Evolutionary conservation across 2,888 invertebrate genomes (phyloP), one percentile per base, ranked within the genome.

Genomic region (Andrena fulva): DNA sequence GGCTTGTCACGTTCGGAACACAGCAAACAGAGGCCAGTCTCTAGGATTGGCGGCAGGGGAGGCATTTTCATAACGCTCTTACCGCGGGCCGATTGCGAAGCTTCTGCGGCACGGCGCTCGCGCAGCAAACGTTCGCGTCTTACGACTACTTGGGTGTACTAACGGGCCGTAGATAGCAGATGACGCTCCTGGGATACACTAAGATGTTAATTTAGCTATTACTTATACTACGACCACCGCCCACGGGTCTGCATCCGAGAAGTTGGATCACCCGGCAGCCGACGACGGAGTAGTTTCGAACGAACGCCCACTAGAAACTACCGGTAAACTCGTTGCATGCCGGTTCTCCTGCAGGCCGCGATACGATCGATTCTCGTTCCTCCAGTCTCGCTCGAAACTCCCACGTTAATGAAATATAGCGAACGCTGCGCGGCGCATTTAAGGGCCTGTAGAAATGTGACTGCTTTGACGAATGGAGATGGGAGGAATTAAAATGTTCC

Each of bases 161-260:
- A 90, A 91, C 87, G 87, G 85, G 84, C 86, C 90, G 89, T 90
- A 91, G 90, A 90, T 90, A 92, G 90, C 92, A 92, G 92, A 92
- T 92, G 93, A 93, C 93, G 92, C 92, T 92, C 90, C 81, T 68
- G 91, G 92, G 91, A 92, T 93, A 91, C 91, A 90, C 92, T 89
- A 91, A 91, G 91, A 93, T 92, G 92, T 93, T 93, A 93, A 93
- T 93, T 92, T 90, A 91, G 90, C 92, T 92, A 92, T 92, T 93
- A 92, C 92, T 93, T 92, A 91, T 91, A 92, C 87, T 59, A 85
- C 87, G 84, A 85, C 85, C 83, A 79, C 80, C 87, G 88, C 86
- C 87, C 83, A 77, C 86, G 76, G 86, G 85, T 80, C 81, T 87
- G 85, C 87, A 80, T 69, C 86, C 84, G 85, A 89, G 89, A 90